Conservation (phyloP, 2,888 invertebrate species). For the Boloria euphrosyne region DNA sequence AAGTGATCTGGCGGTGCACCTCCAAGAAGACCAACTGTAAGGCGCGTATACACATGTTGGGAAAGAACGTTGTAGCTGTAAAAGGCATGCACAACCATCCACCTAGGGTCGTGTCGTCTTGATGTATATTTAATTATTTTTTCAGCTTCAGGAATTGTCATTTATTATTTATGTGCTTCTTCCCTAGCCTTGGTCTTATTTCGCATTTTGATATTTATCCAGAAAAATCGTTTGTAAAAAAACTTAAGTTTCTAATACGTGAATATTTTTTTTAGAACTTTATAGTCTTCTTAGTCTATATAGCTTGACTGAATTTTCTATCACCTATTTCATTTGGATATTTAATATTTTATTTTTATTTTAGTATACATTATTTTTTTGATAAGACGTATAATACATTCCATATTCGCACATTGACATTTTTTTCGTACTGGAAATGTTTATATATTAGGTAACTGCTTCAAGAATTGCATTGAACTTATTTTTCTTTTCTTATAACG, state of each 20-base stretch:
- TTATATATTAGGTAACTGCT: neutral
- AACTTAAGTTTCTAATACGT: neutral
- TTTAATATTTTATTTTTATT: too few species aligned
- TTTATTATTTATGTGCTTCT: neutral
- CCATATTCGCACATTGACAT: too few species aligned
- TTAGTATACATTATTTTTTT: too few species aligned
- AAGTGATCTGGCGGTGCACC: slow-evolving; percentile 80
- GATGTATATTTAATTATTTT: slow-evolving; percentile 38
- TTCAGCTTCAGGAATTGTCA: neutral
- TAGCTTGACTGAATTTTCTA: too few species aligned
- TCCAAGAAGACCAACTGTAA: slow-evolving; percentile 81
- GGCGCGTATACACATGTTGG: slow-evolving; percentile 77
- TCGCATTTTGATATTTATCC: neutral
- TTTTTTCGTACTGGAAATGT: neutral
- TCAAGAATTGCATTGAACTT: too few species aligned
- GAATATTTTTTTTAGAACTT: slow-evolving; percentile 2
- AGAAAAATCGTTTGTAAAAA: neutral
- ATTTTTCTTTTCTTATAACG: too few species aligned
- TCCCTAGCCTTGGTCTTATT: neutral
- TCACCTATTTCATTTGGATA: too few species aligned
- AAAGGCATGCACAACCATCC: slow-evolving; percentile 80
- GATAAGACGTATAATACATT: too few species aligned
- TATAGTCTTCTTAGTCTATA: too few species aligned
- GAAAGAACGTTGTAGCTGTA: slow-evolving; percentile 74
- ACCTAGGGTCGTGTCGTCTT: slow-evolving; percentile 63